A percentile compares a stretch with the other conserved stretches of the same genome.
These are phyloP conservation scores for Halcyon badia DNA, from an alignment of 2,797 vertebrate species.

Conservation along the genomic window DNA sequence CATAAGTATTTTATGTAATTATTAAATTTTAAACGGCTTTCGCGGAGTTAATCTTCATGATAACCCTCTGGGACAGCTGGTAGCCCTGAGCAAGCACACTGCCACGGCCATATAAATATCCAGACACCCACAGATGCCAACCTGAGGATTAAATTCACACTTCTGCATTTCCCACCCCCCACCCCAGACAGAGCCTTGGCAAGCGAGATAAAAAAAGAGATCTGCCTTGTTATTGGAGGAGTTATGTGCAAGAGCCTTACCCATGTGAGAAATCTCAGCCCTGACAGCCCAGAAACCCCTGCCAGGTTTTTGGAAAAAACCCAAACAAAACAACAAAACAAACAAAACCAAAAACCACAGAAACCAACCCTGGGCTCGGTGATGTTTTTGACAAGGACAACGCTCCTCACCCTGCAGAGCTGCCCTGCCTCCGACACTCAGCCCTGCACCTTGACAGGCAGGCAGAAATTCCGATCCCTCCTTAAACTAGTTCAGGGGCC, in stretches of 20 bases:
- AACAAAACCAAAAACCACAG: too few relatives aligned
- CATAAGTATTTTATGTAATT: slow-evolving; percentile 34
- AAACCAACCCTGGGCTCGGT: fast-evolving
- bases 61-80: slow-evolving; percentile 31
- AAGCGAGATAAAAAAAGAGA: fast-evolving
- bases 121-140: slow-evolving; percentile 19
- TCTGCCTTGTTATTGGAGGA: not conserved
- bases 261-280: not conserved
- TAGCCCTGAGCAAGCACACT: slow-evolving; percentile 15
- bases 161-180: not conserved
- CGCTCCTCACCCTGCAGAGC: not conserved
- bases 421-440: not conserved
- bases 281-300: fast-evolving
- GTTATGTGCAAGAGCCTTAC: not conserved
- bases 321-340: too few relatives aligned
- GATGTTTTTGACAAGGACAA: not conserved
- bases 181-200: not conserved
- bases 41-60: slow-evolving; percentile 46
- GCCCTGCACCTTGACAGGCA: not conserved
- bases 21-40: slow-evolving; percentile 37
- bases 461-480: not conserved
- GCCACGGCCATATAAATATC: slow-evolving; percentile 8
- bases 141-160: not conserved
- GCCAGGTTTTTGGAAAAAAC: not conserved
- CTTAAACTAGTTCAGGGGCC: slow-evolving; percentile 13